Evolutionary conservation across 1,140 invertebrate species (phyloP).

Genomic region (Drosophila orena): DNA sequence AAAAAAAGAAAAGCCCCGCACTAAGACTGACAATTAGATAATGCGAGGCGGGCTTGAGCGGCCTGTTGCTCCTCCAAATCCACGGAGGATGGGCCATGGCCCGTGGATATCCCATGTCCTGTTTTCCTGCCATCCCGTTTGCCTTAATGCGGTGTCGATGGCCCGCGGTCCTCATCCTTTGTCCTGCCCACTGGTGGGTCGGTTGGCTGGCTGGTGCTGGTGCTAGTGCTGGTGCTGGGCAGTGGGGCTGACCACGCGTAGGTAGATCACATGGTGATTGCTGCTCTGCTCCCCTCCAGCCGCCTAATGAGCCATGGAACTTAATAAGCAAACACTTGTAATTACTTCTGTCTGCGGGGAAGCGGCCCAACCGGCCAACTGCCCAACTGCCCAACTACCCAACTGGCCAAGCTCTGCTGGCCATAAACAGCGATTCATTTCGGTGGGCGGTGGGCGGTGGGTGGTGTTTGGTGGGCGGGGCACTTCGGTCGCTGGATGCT

Average conservation of each 20-base stretch:
- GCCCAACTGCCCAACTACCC: not conserved
- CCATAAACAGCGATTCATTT: slow-evolving; percentile 26
- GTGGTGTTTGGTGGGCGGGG: not conserved
- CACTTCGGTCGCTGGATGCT: no score
- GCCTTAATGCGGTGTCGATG: slow-evolving; percentile 44
- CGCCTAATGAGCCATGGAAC: slow-evolving; percentile 81
- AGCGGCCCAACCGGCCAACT: not conserved
- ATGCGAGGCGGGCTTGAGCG: slow-evolving; percentile 67
- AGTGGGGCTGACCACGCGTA: not conserved
- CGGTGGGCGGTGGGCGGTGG: not conserved
- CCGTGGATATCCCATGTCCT: not conserved
- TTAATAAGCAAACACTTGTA: slow-evolving; percentile 82
- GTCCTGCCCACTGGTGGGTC: not conserved
- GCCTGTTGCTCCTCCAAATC: slow-evolving; percentile 24
- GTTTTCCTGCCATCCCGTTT: slow-evolving; percentile 5
- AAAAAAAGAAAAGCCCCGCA: slow-evolving; percentile 70
- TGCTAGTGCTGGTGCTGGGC: no score
- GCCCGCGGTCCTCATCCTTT: slow-evolving; percentile 18
- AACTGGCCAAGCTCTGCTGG: not conserved
- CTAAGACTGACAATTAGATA: slow-evolving; percentile 81
- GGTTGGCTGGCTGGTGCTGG: no score
- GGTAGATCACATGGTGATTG: slow-evolving; percentile 45
- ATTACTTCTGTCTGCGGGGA: slow-evolving; percentile 63
- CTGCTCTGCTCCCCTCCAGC: slow-evolving; percentile 68
- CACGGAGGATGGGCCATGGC: no score